Evolutionary conservation across 2,888 invertebrate species (phyloP), one percentile per base, ranked within the genome.

Genomic region (Anodontia alba): DNA sequence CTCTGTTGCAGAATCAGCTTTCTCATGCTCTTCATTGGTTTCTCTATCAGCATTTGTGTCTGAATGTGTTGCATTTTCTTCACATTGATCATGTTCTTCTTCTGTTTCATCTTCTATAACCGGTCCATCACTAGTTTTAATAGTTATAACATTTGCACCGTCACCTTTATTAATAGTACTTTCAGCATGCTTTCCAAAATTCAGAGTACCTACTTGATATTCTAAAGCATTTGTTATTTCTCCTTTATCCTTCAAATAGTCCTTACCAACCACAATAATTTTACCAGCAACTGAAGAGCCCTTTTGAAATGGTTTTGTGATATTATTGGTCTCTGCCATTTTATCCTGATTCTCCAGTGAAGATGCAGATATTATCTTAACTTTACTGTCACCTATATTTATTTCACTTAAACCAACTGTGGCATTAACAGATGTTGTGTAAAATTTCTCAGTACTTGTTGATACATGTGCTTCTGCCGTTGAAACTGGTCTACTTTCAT

Each of bases 251-350:
- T 43, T 31, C 12, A 57, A 73, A 38, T 62, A 51, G 36, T 57
- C 73, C n/a, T 57, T 57, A 12, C 46, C 54, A 54, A 54, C 54
- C 1, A 54, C 54, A 54, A 54, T 26, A 20, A 54, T 54, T 54
- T 54, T 54, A 54, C 54, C 54, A 3, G 3, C 23, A 2, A 54
- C 23, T 8, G 23, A 8, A 3, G 2, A 8, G 26, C 26, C 23
- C 5, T 23, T 54, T 26, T 54, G 12, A 10, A 54, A 23, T 5
- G 54, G 23, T 26, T 5, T 15, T 46, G 46, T 2, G 5, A 38
- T 12, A 38, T 5, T 38, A 8, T 8, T 38, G 5, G 38, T 8
- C 38, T 8, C 38, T 5, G 38, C 7, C 12, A 8, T 5, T 38
- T 38, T 38, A 38, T 5, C 38, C 5, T 38, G 5, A 38, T 5